These are phyloP conservation scores for Anomalospiza imberbis DNA, from an alignment of 2,797 vertebrate genomes.

Conservation along the genomic window DNA sequence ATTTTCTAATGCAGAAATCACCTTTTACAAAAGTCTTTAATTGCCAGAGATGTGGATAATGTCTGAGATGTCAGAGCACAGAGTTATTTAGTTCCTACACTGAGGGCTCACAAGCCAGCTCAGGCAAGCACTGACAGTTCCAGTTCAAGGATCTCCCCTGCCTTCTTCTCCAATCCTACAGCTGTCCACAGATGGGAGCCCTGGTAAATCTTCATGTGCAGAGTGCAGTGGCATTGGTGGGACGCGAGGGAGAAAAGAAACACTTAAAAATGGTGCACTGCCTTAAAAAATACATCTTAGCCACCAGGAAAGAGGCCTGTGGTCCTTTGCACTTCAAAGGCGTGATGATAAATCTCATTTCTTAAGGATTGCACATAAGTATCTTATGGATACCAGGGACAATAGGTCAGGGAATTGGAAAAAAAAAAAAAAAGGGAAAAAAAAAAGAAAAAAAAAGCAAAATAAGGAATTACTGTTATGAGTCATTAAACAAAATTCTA, in stretches of 20 bases:
- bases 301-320: background rate
- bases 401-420: background rate
- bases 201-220: background rate
- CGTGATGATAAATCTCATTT: slow-evolving; percentile 25
- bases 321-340: slow-evolving; percentile 15
- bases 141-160: background rate
- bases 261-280: background rate
- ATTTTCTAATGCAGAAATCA: background rate
- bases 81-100: background rate
- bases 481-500: slow-evolving; percentile 73
- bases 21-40: background rate
- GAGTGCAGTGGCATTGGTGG: background rate
- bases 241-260: background rate
- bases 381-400: background rate
- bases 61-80: background rate
- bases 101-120: background rate
- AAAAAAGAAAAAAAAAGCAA: background rate
- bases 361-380: background rate
- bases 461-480: slow-evolving; percentile 43
- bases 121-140: background rate
- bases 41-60: background rate
- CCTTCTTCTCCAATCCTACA: background rate
- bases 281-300: background rate
- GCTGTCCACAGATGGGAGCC: background rate
- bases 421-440: background rate